Evolutionary conservation across 92 coral and sea anemone species (phyloP), one percentile per base, ranked within the genome.

Genomic region (Metridium senile): DNA sequence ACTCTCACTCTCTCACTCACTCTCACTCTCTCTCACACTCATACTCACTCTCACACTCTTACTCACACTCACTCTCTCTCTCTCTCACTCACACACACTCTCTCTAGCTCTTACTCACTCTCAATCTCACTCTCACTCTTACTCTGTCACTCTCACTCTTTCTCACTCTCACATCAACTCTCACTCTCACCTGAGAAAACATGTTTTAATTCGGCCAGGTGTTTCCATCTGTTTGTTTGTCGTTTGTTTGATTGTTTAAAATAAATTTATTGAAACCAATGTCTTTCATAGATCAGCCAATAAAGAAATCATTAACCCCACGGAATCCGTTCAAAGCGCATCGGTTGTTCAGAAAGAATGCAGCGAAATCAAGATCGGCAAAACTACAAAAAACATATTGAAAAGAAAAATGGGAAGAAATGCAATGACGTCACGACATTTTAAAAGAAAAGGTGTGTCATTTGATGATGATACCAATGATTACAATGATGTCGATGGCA

Each of bases 271-370:
- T 32, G 33, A 58, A 34, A 33, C 45, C 78, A 16, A 58, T 22
- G 59, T 11, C 21, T 56, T 52, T 74, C 67, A 58, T 63, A 85
- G 89, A 69, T 68, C 82, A 51, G 1, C 59, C 17, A 62, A 54
- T 21, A 27, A 25, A 18, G 26, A 11, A 67, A 23, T 57, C 35
- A 71, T 46, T 64, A 59, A 66, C 27, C 28, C 74, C 17, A 56
- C 84, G 64, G 90, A 85, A 72, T 82, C 57, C 53, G 71, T 89
- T 76, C 81, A 87, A 43, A 76, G 76, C 70, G 62, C 58, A 73
- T 62, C 90, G 30, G 84, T 0, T 72, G 67, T 34, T 35, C 47
- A 32, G 6, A 33, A 29, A 19, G 76, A 28, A 16, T 4, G 9
- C 0, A 13, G 3, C 23, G 43, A 1, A 9, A 3, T 17, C 62